Evolutionary conservation across 2,113 vertebrate genomes (phyloP), one percentile per base, ranked within the genome.

Genomic region (Chauna torquata): DNA sequence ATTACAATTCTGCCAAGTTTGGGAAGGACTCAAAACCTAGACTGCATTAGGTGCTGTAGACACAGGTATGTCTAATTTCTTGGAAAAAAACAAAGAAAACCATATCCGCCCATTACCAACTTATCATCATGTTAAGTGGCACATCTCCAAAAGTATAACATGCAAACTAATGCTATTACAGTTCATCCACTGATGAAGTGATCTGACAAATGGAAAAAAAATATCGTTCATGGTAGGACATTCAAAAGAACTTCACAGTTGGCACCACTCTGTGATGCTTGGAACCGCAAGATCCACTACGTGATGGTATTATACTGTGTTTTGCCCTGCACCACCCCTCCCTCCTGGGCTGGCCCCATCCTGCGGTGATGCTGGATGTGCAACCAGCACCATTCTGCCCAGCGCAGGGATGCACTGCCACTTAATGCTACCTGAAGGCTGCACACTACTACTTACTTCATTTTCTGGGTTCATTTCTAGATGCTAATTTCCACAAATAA

Each of bases 241-340:
- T 23, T 74, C 36, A 19, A 36, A 84, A 42, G 19, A 57, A 14
- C 34, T 15, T 72, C 11, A 13, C 32, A 66, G 27, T 1, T 54
- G 54, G 49, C 25, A 3, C 1, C 16, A 11, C 13, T 45, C 61
- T 16, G 12, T 6, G 27, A 23, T 30, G 8, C 38, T 2, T 25
- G 61, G 55, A 36, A 17, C 34, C 16, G 9, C 6, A 1, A 24
- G 11, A 61, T 32, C 57, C 49, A 8, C 45, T 14, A 0, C 2
- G 3, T 10, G 32, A 15, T 24, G 13, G 40, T 1, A 6, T 9
- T 16, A 32, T 40, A 3, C 52, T 34, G 2, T 2, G 38, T 22
- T 42, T 52, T 57, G 36, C 16, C 58, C 54, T 50, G 12, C 14
- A 71, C 5, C n/a, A 38, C 14, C 25, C n/a, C 24, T 27, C n/a